phyloP scores from a whole-genome alignment of 2,113 vertebrate genomes.

The Paramormyrops kingsleyae region DNA sequence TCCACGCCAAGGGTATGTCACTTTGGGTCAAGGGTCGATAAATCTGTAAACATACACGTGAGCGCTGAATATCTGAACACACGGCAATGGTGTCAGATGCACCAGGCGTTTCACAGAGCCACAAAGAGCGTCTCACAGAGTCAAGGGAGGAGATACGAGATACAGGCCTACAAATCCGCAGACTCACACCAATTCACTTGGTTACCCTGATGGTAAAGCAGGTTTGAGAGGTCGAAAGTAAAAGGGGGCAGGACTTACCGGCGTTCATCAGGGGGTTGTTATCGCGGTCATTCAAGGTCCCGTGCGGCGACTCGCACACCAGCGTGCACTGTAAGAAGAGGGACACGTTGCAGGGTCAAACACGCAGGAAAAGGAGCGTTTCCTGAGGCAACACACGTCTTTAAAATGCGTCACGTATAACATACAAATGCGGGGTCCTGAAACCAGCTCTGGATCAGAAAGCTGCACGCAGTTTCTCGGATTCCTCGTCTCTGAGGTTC shows the following conservation, averaged over 20 bases:
- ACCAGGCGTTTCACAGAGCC: background rate
- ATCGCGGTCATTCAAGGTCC: slow-evolving; percentile 65
- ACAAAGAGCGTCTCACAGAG: background rate
- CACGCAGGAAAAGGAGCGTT: background rate
- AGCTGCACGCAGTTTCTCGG: background rate
- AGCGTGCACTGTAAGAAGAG: slow-evolving; percentile 70
- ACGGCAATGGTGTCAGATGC: background rate
- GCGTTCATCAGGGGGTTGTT: slow-evolving; percentile 74
- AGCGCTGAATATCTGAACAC: background rate
- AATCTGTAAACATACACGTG: background rate
- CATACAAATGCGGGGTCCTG: background rate
- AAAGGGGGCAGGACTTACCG: slow-evolving; percentile 58
- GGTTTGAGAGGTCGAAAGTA: slow-evolving; percentile 4
- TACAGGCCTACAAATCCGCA: background rate
- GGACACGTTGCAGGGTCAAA: background rate
- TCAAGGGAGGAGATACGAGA: background rate
- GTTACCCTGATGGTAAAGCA: background rate
- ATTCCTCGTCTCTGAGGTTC: background rate
- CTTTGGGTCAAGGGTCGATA: background rate
- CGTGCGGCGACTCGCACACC: slow-evolving; percentile 72
- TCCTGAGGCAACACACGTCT: background rate
- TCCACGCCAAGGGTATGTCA: background rate
- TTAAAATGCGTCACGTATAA: background rate
- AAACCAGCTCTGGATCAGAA: background rate
- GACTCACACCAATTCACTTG: background rate